Conservation (phyloP, 2,888 invertebrate genomes). For the Leuctra nigra region DNA sequence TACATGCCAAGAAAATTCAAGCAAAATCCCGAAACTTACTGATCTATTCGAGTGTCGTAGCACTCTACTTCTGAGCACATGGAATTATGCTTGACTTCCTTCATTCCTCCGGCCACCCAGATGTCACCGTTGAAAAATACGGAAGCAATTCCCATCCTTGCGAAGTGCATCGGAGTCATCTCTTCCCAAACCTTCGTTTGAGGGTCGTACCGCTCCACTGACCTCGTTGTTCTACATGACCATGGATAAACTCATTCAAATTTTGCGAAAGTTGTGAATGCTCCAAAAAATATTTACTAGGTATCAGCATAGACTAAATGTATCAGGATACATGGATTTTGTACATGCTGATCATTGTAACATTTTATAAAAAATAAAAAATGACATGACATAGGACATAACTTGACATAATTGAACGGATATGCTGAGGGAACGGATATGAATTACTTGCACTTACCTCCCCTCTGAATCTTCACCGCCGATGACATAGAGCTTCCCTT, state of each 20-base stretch:
- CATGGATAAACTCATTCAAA: background rate
- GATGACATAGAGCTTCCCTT: conserved; percentile 60
- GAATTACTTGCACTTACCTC: conserved; percentile 40
- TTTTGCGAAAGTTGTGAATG: background rate
- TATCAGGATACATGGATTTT: too few relatives aligned
- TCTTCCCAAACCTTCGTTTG: conserved; percentile 50
- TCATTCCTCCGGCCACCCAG: conserved; percentile 68
- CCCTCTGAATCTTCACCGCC: conserved; percentile 62
- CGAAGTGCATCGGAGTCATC: conserved; percentile 50
- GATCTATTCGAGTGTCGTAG: conserved; percentile 53
- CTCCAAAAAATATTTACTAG: background rate
- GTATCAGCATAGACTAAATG: background rate
- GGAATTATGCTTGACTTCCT: conserved; percentile 44
- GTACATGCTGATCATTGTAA: too few relatives aligned
- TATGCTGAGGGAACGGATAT: too few relatives aligned
- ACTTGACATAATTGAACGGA: too few relatives aligned
- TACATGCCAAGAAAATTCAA: background rate
- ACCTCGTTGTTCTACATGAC: conserved; percentile 47
- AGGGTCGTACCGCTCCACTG: conserved; percentile 56
- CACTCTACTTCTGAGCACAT: conserved; percentile 55
- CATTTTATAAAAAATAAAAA: too few relatives aligned
- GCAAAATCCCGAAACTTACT: conserved; percentile 41
- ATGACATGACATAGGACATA: too few relatives aligned
- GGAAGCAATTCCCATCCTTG: conserved; percentile 55
- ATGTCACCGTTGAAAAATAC: conserved; percentile 57